Base-by-base conservation (phyloP, 2,888 invertebrate genomes). In the Cheiracanthium punctorium region DNA sequence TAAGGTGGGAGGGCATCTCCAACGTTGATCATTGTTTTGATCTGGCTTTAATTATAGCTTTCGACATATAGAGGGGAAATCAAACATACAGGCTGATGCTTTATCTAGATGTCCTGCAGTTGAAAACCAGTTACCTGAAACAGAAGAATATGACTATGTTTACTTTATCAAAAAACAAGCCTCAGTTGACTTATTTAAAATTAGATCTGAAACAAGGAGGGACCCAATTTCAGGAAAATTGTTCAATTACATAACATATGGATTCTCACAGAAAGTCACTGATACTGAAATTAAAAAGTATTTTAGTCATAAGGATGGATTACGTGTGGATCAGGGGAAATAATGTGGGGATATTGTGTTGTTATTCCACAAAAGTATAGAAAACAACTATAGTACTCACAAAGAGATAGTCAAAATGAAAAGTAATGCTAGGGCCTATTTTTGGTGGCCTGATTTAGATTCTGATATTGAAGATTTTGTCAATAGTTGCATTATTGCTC, bases 371-470 rank as follows among this genome's bases (percentile, higher is more conserved):
- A 1, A 8, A 69, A 69, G n/a, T 69, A 12, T 29, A 69, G 69
- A 30, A 69, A 69, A 30, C 69, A 69, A 30, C 32, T 69, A 69
- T 17, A 69, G 69, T 69, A 69, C 69, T 69, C 69, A n/a, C n/a
- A n/a, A n/a, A n/a, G n/a, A n/a, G n/a, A n/a, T n/a, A n/a, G n/a
- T n/a, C n/a, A n/a, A n/a, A 69, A 69, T 69, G 69, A 69, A 69
- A 30, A 30, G 69, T 28, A 69, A 69, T 69, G 69, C 69, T 30
- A 69, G 69, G 32, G 69, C 69, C 1, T 69, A 69, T 30, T 69
- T 69, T 69, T 69, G 69, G 30, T 69, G 69, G 28, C 69, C 69
- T 28, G 69, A 32, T 7, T 29, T 69, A 69, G 69, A 69, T 30
- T 69, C 69, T 30, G 69, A 69, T 4, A 69, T 48, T n/a, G n/a